Evolutionary conservation across 2,797 vertebrate species (phyloP), one percentile per base, ranked within the genome.

Genomic region (Petrocephalus sullivani): DNA sequence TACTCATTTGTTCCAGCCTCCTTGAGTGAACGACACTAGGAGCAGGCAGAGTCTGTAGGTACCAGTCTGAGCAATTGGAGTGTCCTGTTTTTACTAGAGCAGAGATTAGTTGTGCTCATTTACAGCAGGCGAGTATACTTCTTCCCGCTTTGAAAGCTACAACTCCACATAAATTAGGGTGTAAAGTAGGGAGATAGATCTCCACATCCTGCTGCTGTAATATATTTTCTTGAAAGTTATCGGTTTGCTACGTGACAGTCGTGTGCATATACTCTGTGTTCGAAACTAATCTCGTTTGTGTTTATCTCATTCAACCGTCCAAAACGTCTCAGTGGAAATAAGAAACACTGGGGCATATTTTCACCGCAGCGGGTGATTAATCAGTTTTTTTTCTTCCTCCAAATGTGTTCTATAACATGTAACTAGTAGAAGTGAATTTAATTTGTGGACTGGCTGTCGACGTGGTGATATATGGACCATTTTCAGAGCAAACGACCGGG

Each of bases 381-480:
- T 78, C 71, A 78, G 71, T 78, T 41, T 78, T 78, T 78, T 46
- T 78, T 49, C 41, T 16, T 37, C 64, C 28, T 28, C 1, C 4
- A 71, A 71, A 78, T 78, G 71, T 78, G 41, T 78, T 46, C 41
- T 46, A 78, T 78, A 78, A 78, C 71, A 78, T 78, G 71, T 78
- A 78, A 78, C 71, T 78, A 49, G 71, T 78, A 78, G 71, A 78
- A 78, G 71, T 46, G 71, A 78, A 78, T 78, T 78, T 78, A 78
- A 78, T 78, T 78, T 78, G 71, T 78, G 71, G 71, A 46, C 37
- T 78, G 71, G 41, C 71, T 78, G 71, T 78, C 71, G 46, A 41
- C 37, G 2, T 46, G 71, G 41, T 46, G 71, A 78, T 78, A 78
- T 78, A 78, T 78, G 37, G 37, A 78, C 71, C 71, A 78, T 78